Evolutionary conservation across 2,888 invertebrate species (phyloP), one percentile per base, ranked within the genome.

Genomic region (Philereme vetulata): DNA sequence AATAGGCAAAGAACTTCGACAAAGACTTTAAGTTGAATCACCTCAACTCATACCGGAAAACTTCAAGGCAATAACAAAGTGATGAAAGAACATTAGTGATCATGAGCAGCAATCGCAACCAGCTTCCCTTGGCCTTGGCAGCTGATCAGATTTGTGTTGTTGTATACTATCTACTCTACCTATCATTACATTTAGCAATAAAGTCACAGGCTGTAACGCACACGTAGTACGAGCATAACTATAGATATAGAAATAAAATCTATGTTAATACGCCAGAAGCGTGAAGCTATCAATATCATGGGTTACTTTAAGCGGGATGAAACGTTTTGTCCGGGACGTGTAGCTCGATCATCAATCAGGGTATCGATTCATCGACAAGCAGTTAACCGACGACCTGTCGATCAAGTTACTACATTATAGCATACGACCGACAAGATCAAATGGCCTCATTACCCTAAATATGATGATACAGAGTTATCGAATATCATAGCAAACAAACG

Each of bases 51-150:
- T 49, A 47, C 55, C 52, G 51, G 56, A 53, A 59, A 58, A 62
- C 52, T 60, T 57, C 64, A 70, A 68, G 67, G 63, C 57, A 57
- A 65, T 50, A 50, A 56, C 55, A 57, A 67, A 65, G 63, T 60
- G 60, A 44, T 52, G 52, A 38, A 49, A 53, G 55, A 58, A 58
- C 66, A 65, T 67, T 60, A 66, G 51, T 62, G 62, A 45, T 57
- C 59, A 40, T 58, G 48, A 52, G 67, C 62, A 68, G 55, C 65
- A 72, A 74, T 71, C 72, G 70, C 60, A 64, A 48, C 61, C 56
- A 70, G 59, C 66, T 65, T 65, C 74, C 73, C 71, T 74, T 77
- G 75, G 67, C 84, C 83, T 84, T 84, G 83, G 68, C 66, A 72
- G 72, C 71, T 70, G 74, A 77, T 77, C 72, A 73, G 72, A 76